Evolutionary conservation across 2,113 vertebrate species (phyloP).

Genomic region (Heptranchias perlo): DNA sequence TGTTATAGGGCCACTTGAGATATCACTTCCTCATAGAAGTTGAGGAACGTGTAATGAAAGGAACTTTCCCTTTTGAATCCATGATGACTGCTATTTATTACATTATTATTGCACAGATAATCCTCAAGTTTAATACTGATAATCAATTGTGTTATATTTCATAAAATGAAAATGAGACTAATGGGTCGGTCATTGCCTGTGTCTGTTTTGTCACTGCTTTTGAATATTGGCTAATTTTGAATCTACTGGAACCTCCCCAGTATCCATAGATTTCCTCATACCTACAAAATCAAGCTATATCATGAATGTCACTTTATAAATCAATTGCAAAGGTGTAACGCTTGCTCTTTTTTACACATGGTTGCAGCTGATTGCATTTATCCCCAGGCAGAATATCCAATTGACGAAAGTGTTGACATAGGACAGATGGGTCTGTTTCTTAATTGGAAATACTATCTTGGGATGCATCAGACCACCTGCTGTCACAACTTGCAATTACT

Average conservation of each 20-base stretch:
- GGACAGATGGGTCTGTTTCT: conserved; percentile 3
- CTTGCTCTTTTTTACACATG: neutral
- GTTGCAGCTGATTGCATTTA: neutral
- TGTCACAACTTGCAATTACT: neutral
- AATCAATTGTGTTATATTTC: neutral
- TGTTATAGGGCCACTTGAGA: neutral
- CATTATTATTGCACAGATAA: neutral
- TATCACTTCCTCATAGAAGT: neutral
- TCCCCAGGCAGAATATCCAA: neutral
- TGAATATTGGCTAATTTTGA: neutral
- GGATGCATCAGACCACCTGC: neutral
- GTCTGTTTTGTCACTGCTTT: neutral
- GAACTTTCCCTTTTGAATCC: neutral
- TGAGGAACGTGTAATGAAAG: neutral
- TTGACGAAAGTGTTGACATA: neutral
- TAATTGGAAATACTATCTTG: neutral
- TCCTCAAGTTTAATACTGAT: neutral
- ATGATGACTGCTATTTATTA: neutral
- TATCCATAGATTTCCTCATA: neutral
- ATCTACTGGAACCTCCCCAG: too few relatives aligned
- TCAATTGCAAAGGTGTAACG: too few relatives aligned
- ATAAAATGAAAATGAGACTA: neutral
- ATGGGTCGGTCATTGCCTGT: neutral
- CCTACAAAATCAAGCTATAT: neutral
- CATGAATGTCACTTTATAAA: neutral